Evolutionary conservation across 2,797 vertebrate species (phyloP).

Genomic region (Acestrorhynchus altus): DNA sequence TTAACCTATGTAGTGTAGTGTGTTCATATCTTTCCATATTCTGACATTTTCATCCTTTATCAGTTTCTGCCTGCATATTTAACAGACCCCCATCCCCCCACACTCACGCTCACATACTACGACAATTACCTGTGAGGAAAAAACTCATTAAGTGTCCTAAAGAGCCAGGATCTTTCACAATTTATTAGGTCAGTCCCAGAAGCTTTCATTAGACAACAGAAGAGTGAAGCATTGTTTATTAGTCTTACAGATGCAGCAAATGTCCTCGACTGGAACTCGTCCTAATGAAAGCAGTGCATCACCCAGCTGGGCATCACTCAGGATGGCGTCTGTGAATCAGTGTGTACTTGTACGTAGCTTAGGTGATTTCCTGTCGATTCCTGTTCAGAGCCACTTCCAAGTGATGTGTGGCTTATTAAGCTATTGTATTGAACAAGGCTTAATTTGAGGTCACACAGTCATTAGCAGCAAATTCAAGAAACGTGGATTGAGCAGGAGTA

Average conservation of each 20-base stretch:
- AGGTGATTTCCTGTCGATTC: background rate
- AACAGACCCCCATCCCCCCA: background rate
- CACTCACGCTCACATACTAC: constrained; percentile 14
- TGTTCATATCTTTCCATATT: background rate
- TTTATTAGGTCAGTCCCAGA: background rate
- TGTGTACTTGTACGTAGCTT: background rate
- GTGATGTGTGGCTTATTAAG: constrained; percentile 16
- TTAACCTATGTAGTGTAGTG: background rate
- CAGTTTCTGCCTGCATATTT: constrained; percentile 8
- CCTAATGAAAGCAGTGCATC: constrained; percentile 41
- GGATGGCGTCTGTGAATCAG: constrained; percentile 18
- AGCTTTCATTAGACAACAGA: constrained; percentile 4
- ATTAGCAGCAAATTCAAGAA: constrained; percentile 4
- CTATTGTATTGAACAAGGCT: background rate
- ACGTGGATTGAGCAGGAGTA: background rate
- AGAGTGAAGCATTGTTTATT: constrained; percentile 26
- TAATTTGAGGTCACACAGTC: constrained; percentile 36
- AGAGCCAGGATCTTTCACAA: constrained; percentile 9
- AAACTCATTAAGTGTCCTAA: constrained; percentile 26
- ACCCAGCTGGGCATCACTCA: constrained; percentile 24
- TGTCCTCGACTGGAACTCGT: constrained; percentile 5
- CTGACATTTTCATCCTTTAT: background rate
- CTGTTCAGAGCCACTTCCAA: constrained; percentile 11
- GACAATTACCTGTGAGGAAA: constrained; percentile 30
- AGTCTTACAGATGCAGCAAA: constrained; percentile 9